These are phyloP conservation scores for Arbacia lixula DNA, from an alignment of 53 echinoderm and acorn worm species.

Conservation along the genomic window DNA sequence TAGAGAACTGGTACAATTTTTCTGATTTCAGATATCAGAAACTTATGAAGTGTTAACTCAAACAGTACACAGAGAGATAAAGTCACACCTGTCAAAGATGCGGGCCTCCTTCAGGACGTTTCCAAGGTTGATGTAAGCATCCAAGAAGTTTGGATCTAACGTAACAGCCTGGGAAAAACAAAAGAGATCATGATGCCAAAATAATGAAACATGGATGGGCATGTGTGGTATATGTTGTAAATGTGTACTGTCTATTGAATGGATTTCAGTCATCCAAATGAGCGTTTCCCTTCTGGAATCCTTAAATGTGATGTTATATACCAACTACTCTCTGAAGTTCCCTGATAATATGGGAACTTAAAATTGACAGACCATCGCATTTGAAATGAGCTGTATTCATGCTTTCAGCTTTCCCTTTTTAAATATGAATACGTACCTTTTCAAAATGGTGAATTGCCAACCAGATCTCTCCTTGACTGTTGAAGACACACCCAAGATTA, in stretches of 20 bases:
- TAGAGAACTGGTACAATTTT: no score
- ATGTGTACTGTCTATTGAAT: background rate
- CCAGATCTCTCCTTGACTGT: constrained; percentile 98
- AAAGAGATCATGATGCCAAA: no score
- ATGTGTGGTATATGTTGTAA: no score
- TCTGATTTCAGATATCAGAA: no score
- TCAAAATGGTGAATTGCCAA: constrained; percentile 99
- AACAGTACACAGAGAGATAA: background rate
- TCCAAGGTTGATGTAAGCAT: constrained; percentile 99
- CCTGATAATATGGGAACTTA: background rate
- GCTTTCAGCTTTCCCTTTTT: background rate
- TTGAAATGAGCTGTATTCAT: background rate
- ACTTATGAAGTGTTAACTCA: no score
- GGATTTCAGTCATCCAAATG: no score
- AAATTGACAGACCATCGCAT: background rate
- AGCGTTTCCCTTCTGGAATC: background rate
- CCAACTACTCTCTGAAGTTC: no score
- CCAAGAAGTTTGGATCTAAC: constrained; percentile 94
- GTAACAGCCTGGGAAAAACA: constrained; percentile 80
- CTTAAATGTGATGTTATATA: no score
- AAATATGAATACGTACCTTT: constrained; percentile 65
- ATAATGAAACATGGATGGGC: no score
- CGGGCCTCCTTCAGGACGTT: constrained; percentile 98
- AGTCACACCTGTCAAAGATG: constrained; percentile 92
- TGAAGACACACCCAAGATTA: constrained; percentile 98